A percentile compares a stretch with the other conserved stretches of the same genome.
Conservation (phyloP, 2,888 invertebrate genomes). For the Cephalotes varians region DNA sequence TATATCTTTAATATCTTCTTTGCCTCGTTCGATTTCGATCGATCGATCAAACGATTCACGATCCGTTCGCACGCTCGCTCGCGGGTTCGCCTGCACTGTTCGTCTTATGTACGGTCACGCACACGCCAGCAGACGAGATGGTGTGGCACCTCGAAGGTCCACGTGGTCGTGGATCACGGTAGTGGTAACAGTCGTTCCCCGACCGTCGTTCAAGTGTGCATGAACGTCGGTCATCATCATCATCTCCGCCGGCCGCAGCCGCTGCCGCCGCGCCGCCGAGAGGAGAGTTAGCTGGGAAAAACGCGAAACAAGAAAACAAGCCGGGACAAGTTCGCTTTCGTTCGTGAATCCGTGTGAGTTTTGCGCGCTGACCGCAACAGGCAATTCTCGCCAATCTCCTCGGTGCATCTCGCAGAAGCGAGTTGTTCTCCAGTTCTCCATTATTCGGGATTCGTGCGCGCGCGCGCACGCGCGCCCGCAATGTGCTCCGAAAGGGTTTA, state of each 20-base stretch:
- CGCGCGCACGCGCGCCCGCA: background rate
- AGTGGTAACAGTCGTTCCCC: constrained; percentile 79
- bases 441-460: background rate
- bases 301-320: constrained; percentile 36
- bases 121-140: constrained; percentile 65
- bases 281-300: constrained; percentile 29
- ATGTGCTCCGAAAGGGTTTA: constrained; percentile 26
- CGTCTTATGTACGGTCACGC: constrained; percentile 24
- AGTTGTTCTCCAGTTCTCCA: background rate
- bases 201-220: constrained; percentile 74
- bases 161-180: constrained; percentile 78
- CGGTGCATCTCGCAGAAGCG: background rate
- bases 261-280: background rate
- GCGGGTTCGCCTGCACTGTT: constrained; percentile 30
- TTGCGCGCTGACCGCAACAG: constrained; percentile 17
- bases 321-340: constrained; percentile 54
- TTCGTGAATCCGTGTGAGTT: constrained; percentile 21
- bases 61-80: constrained; percentile 27
- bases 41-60: constrained; percentile 25
- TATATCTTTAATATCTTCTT: background rate
- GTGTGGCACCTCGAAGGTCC: constrained; percentile 75
- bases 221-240: constrained; percentile 59
- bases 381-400: background rate
- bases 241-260: constrained; percentile 26
- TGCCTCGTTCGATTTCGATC: background rate